Evolutionary conservation across 2,797 vertebrate species (phyloP), one percentile per base, ranked within the genome.

Genomic region (Fistularia commersonii): DNA sequence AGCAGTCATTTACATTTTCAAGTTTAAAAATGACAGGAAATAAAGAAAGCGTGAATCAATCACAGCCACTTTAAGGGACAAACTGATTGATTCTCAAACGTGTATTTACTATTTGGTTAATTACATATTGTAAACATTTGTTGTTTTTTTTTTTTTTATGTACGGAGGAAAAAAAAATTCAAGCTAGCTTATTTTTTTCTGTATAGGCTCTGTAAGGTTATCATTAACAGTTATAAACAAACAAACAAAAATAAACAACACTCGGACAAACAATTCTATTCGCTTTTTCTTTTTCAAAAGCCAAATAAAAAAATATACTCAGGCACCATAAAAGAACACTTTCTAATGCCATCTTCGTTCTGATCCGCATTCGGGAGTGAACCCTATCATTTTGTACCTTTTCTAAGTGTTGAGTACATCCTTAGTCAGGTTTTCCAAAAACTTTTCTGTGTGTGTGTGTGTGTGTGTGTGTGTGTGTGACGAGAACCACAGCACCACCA

Each of bases 41-140:
- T 81, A 77, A 86, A 81, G 72, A 77, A 78, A 80, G 23, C 64
- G 73, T 53, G 76, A 79, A 81, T 72, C 82, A 72, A 77, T 80
- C 77, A 41, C 64, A 53, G 74, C 69, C 80, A 58, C 79, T 82
- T 79, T 74, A 66, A 85, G 72, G 83, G 79, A 69, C 78, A 59
- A 66, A 83, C 75, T 77, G 80, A 83, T 54, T 66, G 69, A 78
- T 79, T 82, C 73, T 82, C 68, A 76, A 85, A 86, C 72, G 71
- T 73, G 74, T 79, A 82, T 81, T 83, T 87, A 81, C 83, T 86
- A 87, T 90, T 90, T 89, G 89, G 89, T 91, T 89, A 89, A 87
- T 89, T 81, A 88, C 82, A 89, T 83, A 69, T 69, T 86, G 87
- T 91, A 91, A 91, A 91, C 90, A 89, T 88, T 86, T 89, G 84